Conservation (phyloP, 1,140 invertebrate species). For the Brachionus sp. region DNA sequence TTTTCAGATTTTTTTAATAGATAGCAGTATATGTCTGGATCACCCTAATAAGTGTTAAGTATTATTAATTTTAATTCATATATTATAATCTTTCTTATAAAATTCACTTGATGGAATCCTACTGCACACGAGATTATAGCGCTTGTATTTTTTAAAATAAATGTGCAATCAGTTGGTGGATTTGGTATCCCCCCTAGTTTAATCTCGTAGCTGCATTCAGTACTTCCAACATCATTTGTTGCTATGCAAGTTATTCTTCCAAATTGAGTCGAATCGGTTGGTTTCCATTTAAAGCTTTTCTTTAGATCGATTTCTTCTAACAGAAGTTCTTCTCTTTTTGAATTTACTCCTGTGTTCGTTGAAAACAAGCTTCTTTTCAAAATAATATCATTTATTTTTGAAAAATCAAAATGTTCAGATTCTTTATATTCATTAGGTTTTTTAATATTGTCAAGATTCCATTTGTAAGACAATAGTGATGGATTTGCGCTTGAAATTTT, state of each 20-base stretch:
- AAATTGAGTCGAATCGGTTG: neutral
- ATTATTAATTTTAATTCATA: no score
- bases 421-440: neutral
- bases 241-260: constrained; percentile 5
- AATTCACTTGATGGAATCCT: constrained; percentile 29
- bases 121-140: constrained; percentile 32
- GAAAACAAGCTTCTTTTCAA: neutral
- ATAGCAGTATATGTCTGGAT: constrained; percentile 44
- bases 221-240: constrained; percentile 12
- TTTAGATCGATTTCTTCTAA: neutral
- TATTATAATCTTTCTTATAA: no score
- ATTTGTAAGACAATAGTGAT: neutral
- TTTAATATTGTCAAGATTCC: constrained; percentile 25
- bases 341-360: neutral
- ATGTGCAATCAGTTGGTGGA: constrained; percentile 36
- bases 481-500: constrained; percentile 30
- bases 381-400: neutral
- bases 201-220: constrained; percentile 29
- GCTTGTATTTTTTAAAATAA: constrained; percentile 22
- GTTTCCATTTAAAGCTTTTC: constrained; percentile 13
- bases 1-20: constrained; percentile 26
- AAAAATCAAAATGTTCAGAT: neutral
- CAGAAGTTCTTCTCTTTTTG: neutral
- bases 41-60: no score
- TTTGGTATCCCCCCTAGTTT: constrained; percentile 35